Evolutionary conservation across 2,113 vertebrate genomes (phyloP).

Genomic region (Halichoeres trimaculatus): DNA sequence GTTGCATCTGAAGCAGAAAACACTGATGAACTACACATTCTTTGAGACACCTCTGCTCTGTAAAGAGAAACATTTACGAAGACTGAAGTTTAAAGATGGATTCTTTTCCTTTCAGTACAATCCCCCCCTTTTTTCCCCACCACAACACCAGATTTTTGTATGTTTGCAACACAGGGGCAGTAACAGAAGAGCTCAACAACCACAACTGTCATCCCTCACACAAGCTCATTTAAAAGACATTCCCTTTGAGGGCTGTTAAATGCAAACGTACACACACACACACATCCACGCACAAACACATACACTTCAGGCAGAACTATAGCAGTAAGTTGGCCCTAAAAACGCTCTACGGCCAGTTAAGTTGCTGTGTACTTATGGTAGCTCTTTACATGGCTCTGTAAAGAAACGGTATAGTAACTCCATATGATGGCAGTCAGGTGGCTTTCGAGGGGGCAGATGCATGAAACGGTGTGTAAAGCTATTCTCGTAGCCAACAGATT

Average conservation of each 20-base stretch:
- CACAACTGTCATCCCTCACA: slow-evolving; percentile 50
- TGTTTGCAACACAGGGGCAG: slow-evolving; percentile 38
- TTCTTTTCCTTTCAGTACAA: slow-evolving; percentile 56
- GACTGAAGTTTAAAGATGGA: slow-evolving; percentile 48
- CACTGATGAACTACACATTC: slow-evolving; percentile 80
- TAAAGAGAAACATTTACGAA: slow-evolving; percentile 47
- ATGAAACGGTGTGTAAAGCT: slow-evolving; percentile 60
- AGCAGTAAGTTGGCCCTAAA: slow-evolving; percentile 76
- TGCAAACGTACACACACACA: slow-evolving; percentile 32
- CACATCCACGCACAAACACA: slow-evolving; percentile 56
- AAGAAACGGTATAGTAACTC: slow-evolving; percentile 75
- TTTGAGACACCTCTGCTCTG: slow-evolving; percentile 63
- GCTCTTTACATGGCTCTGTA: slow-evolving; percentile 74
- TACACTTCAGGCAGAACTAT: slow-evolving; percentile 70
- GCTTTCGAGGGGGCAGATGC: slow-evolving; percentile 43
- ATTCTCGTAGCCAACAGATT: slow-evolving; percentile 43
- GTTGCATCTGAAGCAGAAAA: slow-evolving; percentile 73
- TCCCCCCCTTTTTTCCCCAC: slow-evolving; percentile 10
- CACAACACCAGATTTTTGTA: slow-evolving; percentile 62
- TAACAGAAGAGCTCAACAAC: slow-evolving; percentile 49
- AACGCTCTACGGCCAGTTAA: slow-evolving; percentile 66
- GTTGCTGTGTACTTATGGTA: slow-evolving; percentile 71
- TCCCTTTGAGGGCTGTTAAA: slow-evolving; percentile 70
- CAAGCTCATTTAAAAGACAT: slow-evolving; percentile 58
- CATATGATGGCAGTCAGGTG: slow-evolving; percentile 61